These are phyloP conservation scores for Emydocephalus ijimae DNA, from an alignment of 2,113 vertebrate species.

Conservation along the genomic window DNA sequence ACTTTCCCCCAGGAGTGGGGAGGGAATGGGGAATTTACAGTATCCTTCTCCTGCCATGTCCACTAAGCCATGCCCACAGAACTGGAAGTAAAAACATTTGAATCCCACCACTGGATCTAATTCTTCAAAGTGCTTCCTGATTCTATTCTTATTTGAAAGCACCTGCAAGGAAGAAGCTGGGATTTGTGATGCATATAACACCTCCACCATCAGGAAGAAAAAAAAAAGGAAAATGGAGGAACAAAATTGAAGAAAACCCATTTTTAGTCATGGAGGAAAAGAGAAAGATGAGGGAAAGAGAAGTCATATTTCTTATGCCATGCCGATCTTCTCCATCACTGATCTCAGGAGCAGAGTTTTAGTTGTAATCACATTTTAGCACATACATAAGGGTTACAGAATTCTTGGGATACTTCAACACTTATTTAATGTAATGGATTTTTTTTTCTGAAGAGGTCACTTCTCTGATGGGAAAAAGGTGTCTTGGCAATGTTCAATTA, in stretches of 20 bases:
- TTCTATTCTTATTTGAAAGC: background rate
- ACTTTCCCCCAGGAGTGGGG: too few species aligned
- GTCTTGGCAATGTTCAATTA: background rate
- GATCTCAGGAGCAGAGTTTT: background rate
- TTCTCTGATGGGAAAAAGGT: conserved; percentile 12
- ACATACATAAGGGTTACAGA: background rate
- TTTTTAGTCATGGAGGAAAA: background rate
- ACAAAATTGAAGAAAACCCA: background rate
- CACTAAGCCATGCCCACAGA: too few species aligned
- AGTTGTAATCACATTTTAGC: background rate
- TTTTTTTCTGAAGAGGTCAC: background rate
- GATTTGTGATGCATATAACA: background rate
- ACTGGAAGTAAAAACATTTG: too few species aligned
- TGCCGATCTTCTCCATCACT: background rate
- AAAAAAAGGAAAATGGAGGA: background rate
- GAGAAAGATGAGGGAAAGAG: background rate
- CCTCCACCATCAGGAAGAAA: background rate
- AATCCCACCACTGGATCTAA: too few species aligned
- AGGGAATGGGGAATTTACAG: too few species aligned
- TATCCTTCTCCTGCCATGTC: too few species aligned
- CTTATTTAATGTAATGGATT: background rate
- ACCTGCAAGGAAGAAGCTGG: background rate
- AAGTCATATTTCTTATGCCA: background rate
- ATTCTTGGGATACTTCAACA: background rate
- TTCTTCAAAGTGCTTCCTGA: background rate